Evolutionary conservation across 2,113 vertebrate species (phyloP), one percentile per base, ranked within the genome.

Genomic region (Phocoena phocoena): DNA sequence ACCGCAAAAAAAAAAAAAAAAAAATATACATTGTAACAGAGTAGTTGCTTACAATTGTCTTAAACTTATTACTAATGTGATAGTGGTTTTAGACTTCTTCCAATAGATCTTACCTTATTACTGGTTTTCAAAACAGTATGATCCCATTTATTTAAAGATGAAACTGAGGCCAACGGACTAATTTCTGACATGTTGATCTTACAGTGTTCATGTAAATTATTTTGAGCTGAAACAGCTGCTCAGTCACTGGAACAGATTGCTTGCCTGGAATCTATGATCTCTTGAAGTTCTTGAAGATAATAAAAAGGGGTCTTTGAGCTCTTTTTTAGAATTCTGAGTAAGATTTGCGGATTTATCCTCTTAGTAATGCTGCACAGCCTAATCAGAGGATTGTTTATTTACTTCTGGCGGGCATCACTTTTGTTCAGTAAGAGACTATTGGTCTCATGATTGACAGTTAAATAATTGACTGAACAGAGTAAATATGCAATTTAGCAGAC

Each of bases 141-240:
- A 26, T 68, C 58, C 53, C 28, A 60, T 80, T 77, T 53, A 79
- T 53, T 47, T 91, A 62, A 92, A 84, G 67, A 36, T 33, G 23
- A 50, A 71, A 84, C 65, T 41, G 33, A 74, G 38, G 23, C 26
- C 86, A 77, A 9, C 11, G 44, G 67, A 60, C 38, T 77, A 13
- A 90, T 80, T 85, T 84, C 70, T 79, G 36, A 31, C 5, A 14
- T 81, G 47, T 74, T 81, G 20, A 90, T 90, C n/a, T 90, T 76
- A 86, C 11, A 89, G 2, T 86, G 67, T 93, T 97, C 58, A 74
- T 86, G 31, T 81, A 73, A 94, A 53, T 93, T 86, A 74, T 85
- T 92, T 84, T 81, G 73, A 93, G 9, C 55, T 79, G 74, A 63
- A 93, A 80, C 28, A 84, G 38, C 36, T 89, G 12, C 47, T 85